Base-by-base conservation (phyloP, 1,140 invertebrate genomes). In the Muscidifurax raptorellus region DNA sequence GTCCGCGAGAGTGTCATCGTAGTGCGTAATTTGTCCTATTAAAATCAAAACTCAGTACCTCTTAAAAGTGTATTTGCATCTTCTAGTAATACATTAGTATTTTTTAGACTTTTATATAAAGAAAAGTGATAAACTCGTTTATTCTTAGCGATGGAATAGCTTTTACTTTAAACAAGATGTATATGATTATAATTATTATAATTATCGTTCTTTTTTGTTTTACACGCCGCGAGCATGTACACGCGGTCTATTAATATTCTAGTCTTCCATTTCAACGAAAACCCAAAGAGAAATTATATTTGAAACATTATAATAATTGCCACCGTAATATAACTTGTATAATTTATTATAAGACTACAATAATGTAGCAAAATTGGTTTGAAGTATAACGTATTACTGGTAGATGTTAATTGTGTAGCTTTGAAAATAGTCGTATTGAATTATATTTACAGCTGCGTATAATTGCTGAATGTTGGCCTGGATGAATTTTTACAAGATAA, bases 51-150 rank as follows among this genome's bases (percentile, higher is more conserved):
- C 59, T 79, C 12, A 79, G 75, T 59, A 77, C 75, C 75, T 77
- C 6, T 59, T 77, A 77, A 64, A 77, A 79, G 7, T 10, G 9
- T 78, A 64, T 32, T 79, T 13, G 30, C 76, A 79, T 79, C 76
- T 79, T 66, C 76, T 79, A 79, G 76, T 79, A 79, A 66, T 79
- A 79, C 76, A 59, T 28, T 15, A 30, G 71, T 64, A 83, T 85
- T 85, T 86, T 86, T 87, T 87, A 87, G 80, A 87, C 86, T 87
- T 86, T 80, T 87, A 76, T 87, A 76, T 80, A 47, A 47, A 47
- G 44, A 47, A 47, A 47, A 47, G 15, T 18, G 15, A 47, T 10
- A 47, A 13, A 47, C 44, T 47, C 44, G 15, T 12, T 13, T 18
- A 10, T 47, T 47, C 7, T 47, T 47, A 47, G 15, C 15, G 15